Conservation (phyloP, 2,113 vertebrate genomes). For the Notothenia rossii region DNA sequence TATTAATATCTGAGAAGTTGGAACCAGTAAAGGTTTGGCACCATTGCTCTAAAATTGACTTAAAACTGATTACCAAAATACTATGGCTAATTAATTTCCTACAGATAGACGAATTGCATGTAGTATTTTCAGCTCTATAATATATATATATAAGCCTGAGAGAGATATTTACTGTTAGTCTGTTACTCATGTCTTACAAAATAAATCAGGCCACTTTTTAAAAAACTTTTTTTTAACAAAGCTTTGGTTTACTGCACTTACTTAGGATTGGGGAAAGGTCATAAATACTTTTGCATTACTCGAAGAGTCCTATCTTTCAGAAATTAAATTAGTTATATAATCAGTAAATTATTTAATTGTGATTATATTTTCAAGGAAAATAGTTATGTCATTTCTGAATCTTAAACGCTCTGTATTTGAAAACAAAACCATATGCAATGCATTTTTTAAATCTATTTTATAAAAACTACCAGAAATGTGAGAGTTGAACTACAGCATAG, state of each 20-base stretch:
- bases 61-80: not conserved
- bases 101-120: not conserved
- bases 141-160: not conserved
- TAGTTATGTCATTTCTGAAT: not conserved
- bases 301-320: not conserved
- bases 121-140: not conserved
- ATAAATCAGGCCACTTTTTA: not conserved
- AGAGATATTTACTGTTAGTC: no score
- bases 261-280: not conserved
- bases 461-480: not conserved
- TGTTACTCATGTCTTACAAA: not conserved
- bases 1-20: not conserved
- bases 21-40: not conserved
- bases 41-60: not conserved
- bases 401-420: not conserved
- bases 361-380: not conserved
- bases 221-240: slow-evolving; percentile 2
- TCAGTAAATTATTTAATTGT: no score
- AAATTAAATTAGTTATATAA: no score
- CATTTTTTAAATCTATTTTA: not conserved
- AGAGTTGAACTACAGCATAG: not conserved
- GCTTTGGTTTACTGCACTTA: not conserved
- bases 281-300: not conserved
- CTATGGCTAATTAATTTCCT: not conserved
- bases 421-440: not conserved